These are phyloP conservation scores for Palythoa heliodiscus DNA, from an alignment of 92 coral and sea anemone genomes.

Conservation along the genomic window DNA sequence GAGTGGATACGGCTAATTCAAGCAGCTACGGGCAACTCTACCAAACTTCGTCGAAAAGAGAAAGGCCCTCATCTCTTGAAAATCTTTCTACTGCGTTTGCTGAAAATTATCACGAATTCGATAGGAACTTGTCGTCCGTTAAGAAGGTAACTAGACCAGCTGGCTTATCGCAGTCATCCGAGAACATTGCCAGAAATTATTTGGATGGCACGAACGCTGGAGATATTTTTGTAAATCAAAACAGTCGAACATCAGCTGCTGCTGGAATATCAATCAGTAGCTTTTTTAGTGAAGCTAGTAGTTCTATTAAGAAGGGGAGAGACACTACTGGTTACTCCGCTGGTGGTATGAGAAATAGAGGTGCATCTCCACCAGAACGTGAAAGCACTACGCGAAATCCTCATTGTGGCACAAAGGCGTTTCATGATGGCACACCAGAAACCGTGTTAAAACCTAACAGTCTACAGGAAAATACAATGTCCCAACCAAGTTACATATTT, in stretches of 20 bases:
- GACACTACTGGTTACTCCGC: not conserved
- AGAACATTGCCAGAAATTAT: conserved; percentile 21
- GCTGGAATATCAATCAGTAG: conserved; percentile 22
- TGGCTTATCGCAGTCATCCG: conserved; percentile 19
- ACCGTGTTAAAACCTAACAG: not conserved
- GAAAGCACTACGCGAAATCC: not conserved
- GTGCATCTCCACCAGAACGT: conserved; percentile 17
- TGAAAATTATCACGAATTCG: not conserved
- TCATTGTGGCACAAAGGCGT: not conserved
- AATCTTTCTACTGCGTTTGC: conserved; percentile 31
- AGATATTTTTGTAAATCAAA: not conserved
- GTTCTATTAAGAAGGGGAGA: not conserved
- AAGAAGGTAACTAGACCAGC: not conserved
- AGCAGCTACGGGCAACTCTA: not conserved
- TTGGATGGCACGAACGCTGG: not conserved
- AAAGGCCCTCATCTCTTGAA: conserved; percentile 51
- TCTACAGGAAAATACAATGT: conserved; percentile 43
- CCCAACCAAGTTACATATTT: conserved; percentile 37
- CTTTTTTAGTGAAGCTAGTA: conserved; percentile 23
- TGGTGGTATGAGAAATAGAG: not conserved
- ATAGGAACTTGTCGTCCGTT: not conserved
- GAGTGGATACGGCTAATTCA: not conserved
- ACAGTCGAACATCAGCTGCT: not conserved
- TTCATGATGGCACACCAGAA: not conserved
- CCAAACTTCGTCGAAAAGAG: not conserved